These are phyloP conservation scores for Holothuria leucospilota DNA, from an alignment of 53 echinoderm and acorn worm species.

Conservation along the genomic window DNA sequence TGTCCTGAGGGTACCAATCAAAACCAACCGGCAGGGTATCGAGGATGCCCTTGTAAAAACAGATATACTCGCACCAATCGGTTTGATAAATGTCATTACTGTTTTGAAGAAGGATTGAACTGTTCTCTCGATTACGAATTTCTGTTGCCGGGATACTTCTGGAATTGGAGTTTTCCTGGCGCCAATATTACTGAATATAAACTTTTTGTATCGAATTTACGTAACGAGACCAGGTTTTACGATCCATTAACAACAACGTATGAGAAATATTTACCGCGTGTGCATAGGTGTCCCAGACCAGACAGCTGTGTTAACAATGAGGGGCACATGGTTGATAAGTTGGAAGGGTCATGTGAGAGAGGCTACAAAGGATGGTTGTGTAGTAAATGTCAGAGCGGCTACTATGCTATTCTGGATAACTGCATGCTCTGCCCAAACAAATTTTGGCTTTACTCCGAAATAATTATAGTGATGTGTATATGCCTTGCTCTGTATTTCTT, in stretches of 20 bases:
- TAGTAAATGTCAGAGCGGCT: conserved; percentile 4
- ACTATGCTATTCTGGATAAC: neutral
- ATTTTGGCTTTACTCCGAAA: neutral
- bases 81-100: neutral
- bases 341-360: neutral
- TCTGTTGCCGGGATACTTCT: neutral
- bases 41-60: conserved; percentile 11
- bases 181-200: conserved; percentile 1
- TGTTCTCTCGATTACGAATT: neutral
- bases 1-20: conserved; percentile 36
- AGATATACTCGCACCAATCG: conserved; percentile 12
- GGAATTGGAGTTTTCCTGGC: conserved; percentile 23
- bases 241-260: neutral
- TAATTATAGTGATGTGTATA: neutral
- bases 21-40: neutral
- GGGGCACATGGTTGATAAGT: neutral
- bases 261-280: neutral
- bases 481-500: neutral
- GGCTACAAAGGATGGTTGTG: conserved; percentile 38
- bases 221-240: no score
- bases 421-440: conserved; percentile 5
- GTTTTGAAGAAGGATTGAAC: conserved; percentile 9
- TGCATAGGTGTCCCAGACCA: neutral
- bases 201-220: conserved; percentile 7
- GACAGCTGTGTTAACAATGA: conserved; percentile 6